Evolutionary conservation across 2,113 vertebrate species (phyloP).

Genomic region (Lipophrys pholis): DNA sequence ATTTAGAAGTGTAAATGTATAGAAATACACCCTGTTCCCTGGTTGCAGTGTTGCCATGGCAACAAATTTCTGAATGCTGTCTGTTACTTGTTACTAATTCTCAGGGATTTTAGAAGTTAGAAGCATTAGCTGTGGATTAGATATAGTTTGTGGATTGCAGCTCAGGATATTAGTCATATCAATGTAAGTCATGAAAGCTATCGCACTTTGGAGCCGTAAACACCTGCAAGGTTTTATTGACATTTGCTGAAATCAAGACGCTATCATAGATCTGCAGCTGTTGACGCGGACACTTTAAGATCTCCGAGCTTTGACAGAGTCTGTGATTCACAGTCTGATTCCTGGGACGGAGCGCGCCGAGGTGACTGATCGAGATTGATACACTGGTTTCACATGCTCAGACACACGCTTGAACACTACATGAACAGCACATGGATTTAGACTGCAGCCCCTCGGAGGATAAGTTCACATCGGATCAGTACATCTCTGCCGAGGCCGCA

Average conservation of each 20-base stretch:
- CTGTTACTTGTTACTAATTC: conserved; percentile 38
- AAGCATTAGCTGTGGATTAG: not conserved
- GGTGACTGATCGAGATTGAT: conserved; percentile 3
- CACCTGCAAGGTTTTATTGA: not conserved
- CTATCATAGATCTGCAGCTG: not conserved
- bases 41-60: conserved; percentile 47
- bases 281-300: not conserved
- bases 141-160: not conserved
- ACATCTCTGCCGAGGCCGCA: conserved; percentile 26
- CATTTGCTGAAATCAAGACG: not conserved
- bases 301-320: conserved; percentile 4
- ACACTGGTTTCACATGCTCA: conserved; percentile 14
- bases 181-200: not conserved
- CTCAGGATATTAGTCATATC: not conserved
- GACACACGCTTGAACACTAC: conserved; percentile 13
- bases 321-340: conserved; percentile 2
- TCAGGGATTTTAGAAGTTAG: not conserved
- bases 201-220: not conserved
- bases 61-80: conserved; percentile 29
- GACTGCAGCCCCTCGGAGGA: conserved; percentile 10
- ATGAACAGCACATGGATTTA: conserved; percentile 8
- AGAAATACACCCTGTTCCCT: not conserved
- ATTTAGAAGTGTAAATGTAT: not conserved
- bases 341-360: conserved; percentile 8
- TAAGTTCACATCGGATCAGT: conserved; percentile 17